phyloP scores from a whole-genome alignment of 2,113 vertebrate species.

The Isurus oxyrinchus region DNA sequence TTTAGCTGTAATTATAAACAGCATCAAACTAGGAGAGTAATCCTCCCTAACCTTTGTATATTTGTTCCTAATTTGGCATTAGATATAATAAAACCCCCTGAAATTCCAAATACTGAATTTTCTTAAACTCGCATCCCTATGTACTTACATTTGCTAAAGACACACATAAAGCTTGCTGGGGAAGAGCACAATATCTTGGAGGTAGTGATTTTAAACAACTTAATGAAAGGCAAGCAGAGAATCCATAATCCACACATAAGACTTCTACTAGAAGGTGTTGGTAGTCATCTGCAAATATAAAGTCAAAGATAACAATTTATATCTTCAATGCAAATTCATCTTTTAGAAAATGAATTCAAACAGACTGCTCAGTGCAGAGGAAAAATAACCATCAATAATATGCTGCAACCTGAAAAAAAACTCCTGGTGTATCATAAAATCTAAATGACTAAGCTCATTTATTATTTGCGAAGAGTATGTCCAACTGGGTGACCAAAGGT shows the following conservation, averaged over 20 bases:
- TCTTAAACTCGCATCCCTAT: not conserved
- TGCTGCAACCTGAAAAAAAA: not conserved
- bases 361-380: not conserved
- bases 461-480: not conserved
- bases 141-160: constrained; percentile 32
- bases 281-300: not conserved
- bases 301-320: not conserved
- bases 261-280: not conserved
- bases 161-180: constrained; percentile 21
- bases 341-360: not conserved
- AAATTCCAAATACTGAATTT: not conserved
- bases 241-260: constrained; percentile 24
- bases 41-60: not conserved
- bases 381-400: not conserved
- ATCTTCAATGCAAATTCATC: not conserved
- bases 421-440: not conserved
- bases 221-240: not conserved
- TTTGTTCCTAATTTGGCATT: not conserved
- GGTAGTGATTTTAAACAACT: not conserved
- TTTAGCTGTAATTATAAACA: not conserved
- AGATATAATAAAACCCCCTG: not conserved
- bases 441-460: not conserved
- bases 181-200: not conserved
- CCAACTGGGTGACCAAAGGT: not conserved
- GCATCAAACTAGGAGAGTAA: not conserved